These are phyloP conservation scores for Busseola fusca DNA, from an alignment of 2,888 invertebrate genomes.

Conservation along the genomic window DNA sequence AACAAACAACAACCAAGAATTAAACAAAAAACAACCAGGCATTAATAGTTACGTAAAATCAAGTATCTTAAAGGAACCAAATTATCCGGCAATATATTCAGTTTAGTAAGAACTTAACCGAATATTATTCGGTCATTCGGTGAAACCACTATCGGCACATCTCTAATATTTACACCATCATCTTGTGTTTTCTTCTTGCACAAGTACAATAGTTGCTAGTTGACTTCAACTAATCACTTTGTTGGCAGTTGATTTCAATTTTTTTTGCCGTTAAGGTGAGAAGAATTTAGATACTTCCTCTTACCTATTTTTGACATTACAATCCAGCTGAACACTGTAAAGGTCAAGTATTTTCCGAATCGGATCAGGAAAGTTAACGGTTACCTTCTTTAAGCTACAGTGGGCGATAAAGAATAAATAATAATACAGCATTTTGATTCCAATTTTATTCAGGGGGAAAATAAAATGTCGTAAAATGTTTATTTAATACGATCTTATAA, in stretches of 20 bases:
- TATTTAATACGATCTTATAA: constrained; percentile 38
- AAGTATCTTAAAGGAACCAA: too few relatives aligned
- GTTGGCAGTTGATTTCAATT: neutral
- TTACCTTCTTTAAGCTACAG: neutral
- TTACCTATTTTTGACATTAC: neutral
- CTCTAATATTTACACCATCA: neutral
- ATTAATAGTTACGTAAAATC: too few relatives aligned
- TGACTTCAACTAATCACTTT: neutral
- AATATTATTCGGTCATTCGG: too few relatives aligned
- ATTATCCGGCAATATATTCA: too few relatives aligned
- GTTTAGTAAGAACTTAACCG: too few relatives aligned
- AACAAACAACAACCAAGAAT: too few relatives aligned
- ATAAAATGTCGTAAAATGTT: constrained; percentile 42
- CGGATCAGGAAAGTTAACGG: neutral
- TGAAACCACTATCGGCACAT: too few relatives aligned
- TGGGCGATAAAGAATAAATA: constrained; percentile 9
- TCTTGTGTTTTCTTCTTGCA: neutral
- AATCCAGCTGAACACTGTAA: neutral
- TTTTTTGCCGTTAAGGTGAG: neutral
- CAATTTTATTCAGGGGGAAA: constrained; percentile 21
- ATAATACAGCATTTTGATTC: constrained; percentile 17
- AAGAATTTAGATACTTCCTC: neutral
- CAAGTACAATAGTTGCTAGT: too few relatives aligned
- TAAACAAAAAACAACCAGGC: too few relatives aligned
- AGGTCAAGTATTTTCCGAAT: neutral